A percentile compares a stretch with the other conserved stretches of the same genome.
phyloP scores from a whole-genome alignment of 2,113 vertebrate species.

The Manacus vitellinus region DNA sequence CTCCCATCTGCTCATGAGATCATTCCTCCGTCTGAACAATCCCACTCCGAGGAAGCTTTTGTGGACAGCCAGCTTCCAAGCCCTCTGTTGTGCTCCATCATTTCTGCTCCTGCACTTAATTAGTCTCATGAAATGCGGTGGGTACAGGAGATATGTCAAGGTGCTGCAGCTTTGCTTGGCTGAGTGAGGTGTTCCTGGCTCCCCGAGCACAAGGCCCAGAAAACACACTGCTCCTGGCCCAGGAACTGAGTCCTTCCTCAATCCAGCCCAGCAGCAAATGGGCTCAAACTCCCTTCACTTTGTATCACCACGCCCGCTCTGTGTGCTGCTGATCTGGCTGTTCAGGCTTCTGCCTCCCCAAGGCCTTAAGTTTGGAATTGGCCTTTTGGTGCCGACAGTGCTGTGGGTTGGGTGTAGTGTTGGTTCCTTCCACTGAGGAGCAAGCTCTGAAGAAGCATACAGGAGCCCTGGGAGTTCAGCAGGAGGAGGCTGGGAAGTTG shows the following conservation, averaged over 20 bases:
- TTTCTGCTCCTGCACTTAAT: conserved; percentile 21
- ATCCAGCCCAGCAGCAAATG: background rate
- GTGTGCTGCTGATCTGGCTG: background rate
- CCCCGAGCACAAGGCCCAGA: background rate
- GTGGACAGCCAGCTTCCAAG: conserved; percentile 1
- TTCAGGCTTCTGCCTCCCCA: background rate
- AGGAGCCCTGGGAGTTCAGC: background rate
- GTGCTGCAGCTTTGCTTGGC: background rate
- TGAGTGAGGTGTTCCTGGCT: background rate
- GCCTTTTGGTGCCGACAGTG: background rate
- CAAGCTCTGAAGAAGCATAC: background rate
- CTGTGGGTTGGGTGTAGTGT: background rate
- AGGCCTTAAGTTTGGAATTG: fast-evolving
- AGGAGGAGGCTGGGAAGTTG: background rate
- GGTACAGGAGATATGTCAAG: background rate
- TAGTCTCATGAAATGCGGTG: fast-evolving
- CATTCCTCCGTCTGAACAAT: background rate
- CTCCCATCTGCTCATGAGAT: conserved; percentile 56
- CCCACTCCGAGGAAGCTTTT: conserved; percentile 19
- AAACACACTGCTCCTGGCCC: background rate
- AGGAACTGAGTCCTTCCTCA: background rate
- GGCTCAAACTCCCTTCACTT: background rate
- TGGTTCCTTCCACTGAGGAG: background rate
- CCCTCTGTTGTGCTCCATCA: background rate
- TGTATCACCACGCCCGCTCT: background rate